Evolutionary conservation across 2,113 vertebrate genomes (phyloP).

Genomic region (Oceanodroma tethys): DNA sequence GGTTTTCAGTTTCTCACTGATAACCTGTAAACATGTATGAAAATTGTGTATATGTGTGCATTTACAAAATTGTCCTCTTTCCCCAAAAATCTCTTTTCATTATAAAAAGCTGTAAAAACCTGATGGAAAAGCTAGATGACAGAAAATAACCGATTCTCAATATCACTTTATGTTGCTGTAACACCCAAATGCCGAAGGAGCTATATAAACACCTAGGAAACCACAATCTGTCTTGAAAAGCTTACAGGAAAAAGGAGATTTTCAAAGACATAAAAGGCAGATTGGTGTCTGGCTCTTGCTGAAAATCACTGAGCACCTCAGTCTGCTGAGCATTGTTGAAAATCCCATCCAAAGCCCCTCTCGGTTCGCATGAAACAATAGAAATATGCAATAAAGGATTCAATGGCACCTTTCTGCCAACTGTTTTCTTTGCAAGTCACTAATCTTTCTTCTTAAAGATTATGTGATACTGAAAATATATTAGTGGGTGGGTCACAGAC

Average conservation of each 20-base stretch:
- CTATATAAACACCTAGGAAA: constrained; percentile 19
- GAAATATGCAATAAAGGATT: not conserved
- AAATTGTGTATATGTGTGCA: not conserved
- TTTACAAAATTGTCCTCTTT: not conserved
- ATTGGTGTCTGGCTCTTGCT: constrained; percentile 3
- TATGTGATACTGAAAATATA: not conserved
- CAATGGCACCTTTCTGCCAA: not conserved
- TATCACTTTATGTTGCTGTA: not conserved
- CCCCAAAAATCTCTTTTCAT: not conserved
- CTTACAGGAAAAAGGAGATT: constrained; percentile 7
- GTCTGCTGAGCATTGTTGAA: not conserved
- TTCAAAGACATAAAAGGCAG: not conserved
- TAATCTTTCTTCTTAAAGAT: not conserved
- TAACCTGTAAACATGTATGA: not conserved
- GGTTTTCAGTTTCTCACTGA: not conserved
- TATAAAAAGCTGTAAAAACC: constrained; percentile 7
- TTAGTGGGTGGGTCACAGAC: not conserved
- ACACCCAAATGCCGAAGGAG: not conserved
- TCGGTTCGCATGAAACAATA: accelerated
- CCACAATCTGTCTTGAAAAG: constrained; percentile 20
- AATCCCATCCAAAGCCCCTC: not conserved
- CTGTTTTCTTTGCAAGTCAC: not conserved
- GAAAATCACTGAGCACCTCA: not conserved
- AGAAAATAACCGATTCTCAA: not conserved
- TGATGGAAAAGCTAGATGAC: not conserved